Evolutionary conservation across 2,888 invertebrate genomes (phyloP).

Genomic region (Pycnomerus fuliginosus): DNA sequence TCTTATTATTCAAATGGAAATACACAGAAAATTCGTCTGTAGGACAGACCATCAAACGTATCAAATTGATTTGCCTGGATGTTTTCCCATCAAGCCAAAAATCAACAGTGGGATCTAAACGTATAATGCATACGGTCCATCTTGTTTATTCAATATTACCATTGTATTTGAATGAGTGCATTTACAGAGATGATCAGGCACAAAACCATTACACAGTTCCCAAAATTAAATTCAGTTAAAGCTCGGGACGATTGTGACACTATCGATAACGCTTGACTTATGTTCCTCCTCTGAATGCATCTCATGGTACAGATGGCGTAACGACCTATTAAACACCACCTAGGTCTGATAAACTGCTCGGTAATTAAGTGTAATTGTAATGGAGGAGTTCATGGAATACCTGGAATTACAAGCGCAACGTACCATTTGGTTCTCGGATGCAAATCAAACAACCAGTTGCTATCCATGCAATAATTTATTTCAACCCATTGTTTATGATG

Average conservation of each 20-base stretch:
- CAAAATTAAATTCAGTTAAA: conserved; percentile 8
- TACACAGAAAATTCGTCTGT: too few species aligned
- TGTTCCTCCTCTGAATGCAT: conserved; percentile 39
- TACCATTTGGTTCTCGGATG: not conserved
- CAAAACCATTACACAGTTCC: conserved; percentile 9
- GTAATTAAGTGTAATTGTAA: conserved; percentile 44
- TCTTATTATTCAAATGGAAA: too few species aligned
- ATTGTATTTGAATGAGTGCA: conserved; percentile 17
- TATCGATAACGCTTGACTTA: conserved; percentile 39
- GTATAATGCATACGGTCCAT: conserved; percentile 3
- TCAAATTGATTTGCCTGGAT: not conserved
- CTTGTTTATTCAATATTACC: conserved; percentile 22
- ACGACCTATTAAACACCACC: conserved; percentile 40
- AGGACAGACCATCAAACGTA: too few species aligned
- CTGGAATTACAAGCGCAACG: not conserved
- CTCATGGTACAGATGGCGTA: conserved; percentile 41
- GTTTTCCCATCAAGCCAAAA: conserved; percentile 2
- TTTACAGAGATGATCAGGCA: conserved; percentile 23
- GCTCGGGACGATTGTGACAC: conserved; percentile 28
- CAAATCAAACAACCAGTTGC: too few species aligned
- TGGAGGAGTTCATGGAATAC: conserved; percentile 33
- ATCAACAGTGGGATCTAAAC: conserved; percentile 5
- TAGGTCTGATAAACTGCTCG: conserved; percentile 38
- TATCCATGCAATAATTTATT: too few species aligned
- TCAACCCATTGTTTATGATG: too few species aligned